Conservation (phyloP, 1,140 invertebrate genomes). For the Probaryconus sp. region DNA sequence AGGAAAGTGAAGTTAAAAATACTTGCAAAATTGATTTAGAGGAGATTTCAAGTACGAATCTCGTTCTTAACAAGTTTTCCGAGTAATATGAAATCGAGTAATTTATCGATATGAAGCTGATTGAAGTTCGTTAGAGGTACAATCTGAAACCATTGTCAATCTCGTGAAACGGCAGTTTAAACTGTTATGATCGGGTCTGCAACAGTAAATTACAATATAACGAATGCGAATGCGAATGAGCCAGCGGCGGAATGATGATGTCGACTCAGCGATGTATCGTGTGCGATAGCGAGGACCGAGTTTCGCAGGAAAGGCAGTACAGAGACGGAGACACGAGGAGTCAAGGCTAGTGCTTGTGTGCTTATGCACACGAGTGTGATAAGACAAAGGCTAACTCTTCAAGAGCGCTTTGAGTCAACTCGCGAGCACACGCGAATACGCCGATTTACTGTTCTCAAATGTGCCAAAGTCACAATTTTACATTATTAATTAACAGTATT, state of each 20-base stretch:
- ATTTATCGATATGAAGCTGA: no score
- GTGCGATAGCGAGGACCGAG: slow-evolving; percentile 61
- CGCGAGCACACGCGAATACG: slow-evolving; percentile 2
- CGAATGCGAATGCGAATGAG: no score
- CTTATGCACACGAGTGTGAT: slow-evolving; percentile 68
- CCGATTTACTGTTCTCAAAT: slow-evolving; percentile 10
- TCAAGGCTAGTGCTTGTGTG: slow-evolving; percentile 72
- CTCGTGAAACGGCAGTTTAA: no score
- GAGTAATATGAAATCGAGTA: no score
- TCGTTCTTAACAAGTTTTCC: no score
- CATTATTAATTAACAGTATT: no score
- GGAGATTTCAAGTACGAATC: no score
- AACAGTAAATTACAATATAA: slow-evolving; percentile 35
- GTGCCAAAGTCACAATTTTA: background rate
- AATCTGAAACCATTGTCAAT: no score
- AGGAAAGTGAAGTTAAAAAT: no score
- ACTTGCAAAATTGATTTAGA: no score
- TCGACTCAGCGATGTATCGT: slow-evolving; percentile 29
- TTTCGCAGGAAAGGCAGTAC: slow-evolving; percentile 72
- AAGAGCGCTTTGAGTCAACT: slow-evolving; percentile 64
- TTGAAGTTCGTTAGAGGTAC: no score
- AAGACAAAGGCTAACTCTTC: slow-evolving; percentile 76
- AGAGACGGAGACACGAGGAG: slow-evolving; percentile 63
- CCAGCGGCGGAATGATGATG: no score
- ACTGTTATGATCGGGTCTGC: slow-evolving; percentile 1